Base-by-base conservation (phyloP, 2,888 invertebrate genomes). In the Drosophila algonquin region DNA sequence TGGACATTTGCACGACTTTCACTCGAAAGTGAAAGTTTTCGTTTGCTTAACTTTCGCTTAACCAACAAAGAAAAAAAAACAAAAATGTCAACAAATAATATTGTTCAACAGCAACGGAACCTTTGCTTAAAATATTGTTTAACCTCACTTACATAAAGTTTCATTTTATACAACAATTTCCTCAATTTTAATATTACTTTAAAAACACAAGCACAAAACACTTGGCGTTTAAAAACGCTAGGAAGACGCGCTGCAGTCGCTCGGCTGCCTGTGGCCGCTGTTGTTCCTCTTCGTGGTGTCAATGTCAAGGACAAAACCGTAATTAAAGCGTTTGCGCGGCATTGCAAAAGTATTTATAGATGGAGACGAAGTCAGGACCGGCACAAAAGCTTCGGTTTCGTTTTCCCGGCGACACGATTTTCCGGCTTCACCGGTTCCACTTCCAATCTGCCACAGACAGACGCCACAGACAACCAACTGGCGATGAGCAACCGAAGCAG, bases 231-330 rank as follows among this genome's bases (percentile, higher is more conserved):
- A 50, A 57, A 71, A 64, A 71, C 85, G 77, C 73, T 72, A 44
- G 48, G 21, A 60, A 87, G 75, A 61, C 88, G 81, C 82, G 72
- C 63, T 51, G 45, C 61, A 64, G 50, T 67, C 58, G 68, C 65
- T 71, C 59, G 47, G 54, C 56, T 55, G 47, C 62, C 62, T 55
- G 62, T 54, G 47, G 58, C n/a, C 50, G 56, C 50, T 45, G 56
- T 45, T 58, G 68, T 44, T 24, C 52, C 56, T 63, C 54, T 52
- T 71, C 74, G 69, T 51, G 64, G 58, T 63, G 77, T 87, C 82
- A 90, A 88, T 90, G 91, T 91, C 92, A 91, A 91, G 91, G 91
- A 91, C 91, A 91, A 90, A 86, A 89, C 81, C 79, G 84, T 87
- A 87, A 91, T 91, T 91, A 91, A 90, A 89, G 84, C 82, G 79